These are phyloP conservation scores for Bradypodion pumilum DNA, from an alignment of 2,797 vertebrate genomes.

Conservation along the genomic window DNA sequence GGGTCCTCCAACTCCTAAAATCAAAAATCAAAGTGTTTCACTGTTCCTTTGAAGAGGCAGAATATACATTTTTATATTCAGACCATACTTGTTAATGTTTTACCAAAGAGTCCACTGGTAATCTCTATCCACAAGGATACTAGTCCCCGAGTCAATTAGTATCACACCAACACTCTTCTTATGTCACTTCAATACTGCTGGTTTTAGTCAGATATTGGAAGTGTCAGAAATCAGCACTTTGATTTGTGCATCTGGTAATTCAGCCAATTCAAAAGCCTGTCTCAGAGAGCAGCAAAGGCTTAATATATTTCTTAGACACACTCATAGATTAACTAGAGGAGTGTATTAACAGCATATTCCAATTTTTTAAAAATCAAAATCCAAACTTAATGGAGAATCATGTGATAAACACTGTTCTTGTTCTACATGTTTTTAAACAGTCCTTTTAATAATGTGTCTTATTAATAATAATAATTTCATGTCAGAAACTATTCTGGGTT, in stretches of 20 bases:
- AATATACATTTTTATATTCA: not conserved
- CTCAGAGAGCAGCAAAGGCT: conserved; percentile 3
- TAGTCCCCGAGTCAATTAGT: not conserved
- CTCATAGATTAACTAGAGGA: not conserved
- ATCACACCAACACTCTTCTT: conserved; percentile 8
- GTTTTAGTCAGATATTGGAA: conserved; percentile 21
- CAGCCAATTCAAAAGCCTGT: conserved; percentile 12
- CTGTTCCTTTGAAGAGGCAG: not conserved
- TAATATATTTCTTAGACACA: not conserved
- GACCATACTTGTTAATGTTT: not conserved
- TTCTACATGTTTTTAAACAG: not conserved
- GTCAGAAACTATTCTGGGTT: no score
- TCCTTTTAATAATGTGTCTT: not conserved
- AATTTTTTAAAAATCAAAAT: not conserved
- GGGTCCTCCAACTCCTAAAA: not conserved
- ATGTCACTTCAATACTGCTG: conserved; percentile 13
- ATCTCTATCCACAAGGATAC: not conserved
- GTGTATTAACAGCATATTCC: not conserved
- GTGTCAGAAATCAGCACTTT: conserved; percentile 6
- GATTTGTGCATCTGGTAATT: conserved; percentile 15
- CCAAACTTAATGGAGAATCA: not conserved
- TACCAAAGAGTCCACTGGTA: not conserved
- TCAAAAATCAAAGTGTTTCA: not conserved
- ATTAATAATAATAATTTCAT: no score
- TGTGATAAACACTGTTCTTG: not conserved